phyloP scores from a whole-genome alignment of 2,888 invertebrate species.

The Athrips mouffetella region DNA sequence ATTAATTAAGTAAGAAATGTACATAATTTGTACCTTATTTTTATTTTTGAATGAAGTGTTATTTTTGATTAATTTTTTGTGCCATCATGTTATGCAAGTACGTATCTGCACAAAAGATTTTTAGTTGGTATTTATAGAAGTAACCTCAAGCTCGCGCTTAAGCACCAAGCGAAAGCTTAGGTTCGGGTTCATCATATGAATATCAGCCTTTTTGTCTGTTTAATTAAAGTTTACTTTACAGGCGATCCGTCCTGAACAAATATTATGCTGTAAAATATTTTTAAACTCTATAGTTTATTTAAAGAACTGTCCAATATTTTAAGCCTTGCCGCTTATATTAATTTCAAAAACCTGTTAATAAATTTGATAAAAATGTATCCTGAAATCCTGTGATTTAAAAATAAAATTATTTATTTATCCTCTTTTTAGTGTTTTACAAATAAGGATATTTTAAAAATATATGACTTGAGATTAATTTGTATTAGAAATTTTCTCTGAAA shows the following conservation, averaged over 20 bases:
- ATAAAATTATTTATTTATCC: conserved; percentile 20
- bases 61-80: neutral
- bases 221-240: neutral
- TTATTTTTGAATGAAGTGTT: neutral
- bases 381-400: conserved; percentile 50
- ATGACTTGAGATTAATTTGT: neutral
- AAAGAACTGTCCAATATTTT: too few species aligned
- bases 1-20: too few species aligned
- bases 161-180: too few species aligned
- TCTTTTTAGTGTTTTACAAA: neutral
- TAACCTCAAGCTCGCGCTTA: too few species aligned
- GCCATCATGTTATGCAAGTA: neutral
- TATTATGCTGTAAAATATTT: neutral
- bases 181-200: neutral
- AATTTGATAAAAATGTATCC: conserved; percentile 33
- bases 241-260: neutral
- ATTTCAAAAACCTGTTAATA: too few species aligned
- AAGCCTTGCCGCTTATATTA: neutral
- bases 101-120: too few species aligned
- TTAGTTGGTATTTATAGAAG: too few species aligned
- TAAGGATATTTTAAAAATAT: neutral
- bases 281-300: too few species aligned
- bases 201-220: neutral
- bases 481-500: neutral
- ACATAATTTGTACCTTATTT: conserved; percentile 1